phyloP scores from a whole-genome alignment of 2,113 vertebrate species.

The Burhinus bistriatus region DNA sequence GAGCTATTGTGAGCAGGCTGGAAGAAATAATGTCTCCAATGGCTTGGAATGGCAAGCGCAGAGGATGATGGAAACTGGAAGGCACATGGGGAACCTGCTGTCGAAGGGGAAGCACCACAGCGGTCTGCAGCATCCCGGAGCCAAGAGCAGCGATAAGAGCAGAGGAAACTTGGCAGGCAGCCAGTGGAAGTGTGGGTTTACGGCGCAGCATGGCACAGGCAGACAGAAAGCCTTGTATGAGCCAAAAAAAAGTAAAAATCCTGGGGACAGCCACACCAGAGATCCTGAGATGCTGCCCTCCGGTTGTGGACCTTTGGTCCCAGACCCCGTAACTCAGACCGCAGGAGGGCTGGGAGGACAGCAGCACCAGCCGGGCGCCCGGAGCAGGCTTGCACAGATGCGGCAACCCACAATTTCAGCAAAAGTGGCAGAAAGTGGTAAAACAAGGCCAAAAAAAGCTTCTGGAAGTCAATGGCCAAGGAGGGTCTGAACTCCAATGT shows the following conservation, averaged over 20 bases:
- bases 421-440: neutral
- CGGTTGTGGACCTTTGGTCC: rapidly evolving
- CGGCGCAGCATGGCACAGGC: neutral
- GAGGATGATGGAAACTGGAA: neutral
- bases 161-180: neutral
- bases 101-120: rapidly evolving
- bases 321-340: rapidly evolving
- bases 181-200: neutral
- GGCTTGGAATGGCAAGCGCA: neutral
- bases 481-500: neutral
- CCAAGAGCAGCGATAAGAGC: neutral
- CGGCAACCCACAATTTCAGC: neutral
- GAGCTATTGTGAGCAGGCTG: neutral
- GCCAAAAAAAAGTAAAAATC: neutral
- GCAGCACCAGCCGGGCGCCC: neutral
- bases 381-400: rapidly evolving
- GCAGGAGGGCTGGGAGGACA: neutral
- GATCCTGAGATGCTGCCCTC: neutral
- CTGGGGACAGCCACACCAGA: rapidly evolving
- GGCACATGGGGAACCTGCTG: rapidly evolving
- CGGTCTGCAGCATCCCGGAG: neutral
- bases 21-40: neutral
- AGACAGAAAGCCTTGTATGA: neutral
- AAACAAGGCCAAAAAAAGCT: neutral
- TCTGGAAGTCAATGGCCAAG: neutral